Percentiles rank a stretch among this genome's conserved stretches.
Evolutionary conservation across 2,113 vertebrate genomes (phyloP).

Genomic region (Mirounga angustirostris): DNA sequence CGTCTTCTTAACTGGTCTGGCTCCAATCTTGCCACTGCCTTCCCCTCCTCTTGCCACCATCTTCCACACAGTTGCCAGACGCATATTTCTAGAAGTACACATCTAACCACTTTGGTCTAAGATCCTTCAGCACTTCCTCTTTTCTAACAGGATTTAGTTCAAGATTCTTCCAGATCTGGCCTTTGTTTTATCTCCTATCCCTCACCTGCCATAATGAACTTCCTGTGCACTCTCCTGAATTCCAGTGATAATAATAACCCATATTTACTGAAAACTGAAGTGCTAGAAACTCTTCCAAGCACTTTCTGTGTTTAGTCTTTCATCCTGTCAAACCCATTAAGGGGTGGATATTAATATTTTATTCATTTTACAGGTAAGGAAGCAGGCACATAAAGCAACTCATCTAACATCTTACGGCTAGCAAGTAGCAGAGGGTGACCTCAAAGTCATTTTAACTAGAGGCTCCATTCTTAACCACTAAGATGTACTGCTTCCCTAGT

Average conservation of each 20-base stretch:
- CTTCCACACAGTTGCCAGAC: not conserved
- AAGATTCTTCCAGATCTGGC: not conserved
- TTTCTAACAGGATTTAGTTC: not conserved
- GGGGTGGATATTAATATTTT: not conserved
- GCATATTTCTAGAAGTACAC: not conserved
- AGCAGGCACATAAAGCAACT: not conserved
- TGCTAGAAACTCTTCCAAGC: not conserved
- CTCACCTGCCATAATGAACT: not conserved
- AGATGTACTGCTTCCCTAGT: not conserved
- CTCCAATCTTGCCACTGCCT: not conserved
- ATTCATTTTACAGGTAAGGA: not conserved
- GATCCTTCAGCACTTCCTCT: not conserved
- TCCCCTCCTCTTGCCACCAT: no score
- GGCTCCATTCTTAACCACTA: not conserved
- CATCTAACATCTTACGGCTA: not conserved
- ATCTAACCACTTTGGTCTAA: not conserved
- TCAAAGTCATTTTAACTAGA: not conserved
- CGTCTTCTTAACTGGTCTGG: not conserved
- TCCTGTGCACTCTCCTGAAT: not conserved
- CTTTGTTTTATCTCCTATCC: not conserved
- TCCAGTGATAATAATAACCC: not conserved
- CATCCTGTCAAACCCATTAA: not conserved
- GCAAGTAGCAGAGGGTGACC: not conserved
- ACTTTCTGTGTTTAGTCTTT: conserved; percentile 42
- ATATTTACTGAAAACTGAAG: not conserved